Evolutionary conservation across 2,797 vertebrate genomes (phyloP).

Genomic region (Apogon talboti): DNA sequence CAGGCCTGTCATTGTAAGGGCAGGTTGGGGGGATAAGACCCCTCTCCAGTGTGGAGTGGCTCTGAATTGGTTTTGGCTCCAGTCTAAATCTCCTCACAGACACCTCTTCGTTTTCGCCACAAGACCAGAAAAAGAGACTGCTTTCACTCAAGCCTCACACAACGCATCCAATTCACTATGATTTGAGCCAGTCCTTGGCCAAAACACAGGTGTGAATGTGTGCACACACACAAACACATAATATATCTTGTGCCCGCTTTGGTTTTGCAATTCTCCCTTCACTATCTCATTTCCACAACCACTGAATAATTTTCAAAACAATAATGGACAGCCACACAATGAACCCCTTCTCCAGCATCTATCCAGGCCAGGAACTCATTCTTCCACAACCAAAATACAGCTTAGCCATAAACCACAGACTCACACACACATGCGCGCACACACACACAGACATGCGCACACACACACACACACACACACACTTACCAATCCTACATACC

Average conservation of each 20-base stretch:
- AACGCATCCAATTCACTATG: conserved; percentile 65
- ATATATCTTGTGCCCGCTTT: conserved; percentile 7
- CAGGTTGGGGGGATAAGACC: conserved; percentile 74
- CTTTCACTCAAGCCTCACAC: conserved; percentile 65
- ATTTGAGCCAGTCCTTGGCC: conserved; percentile 69
- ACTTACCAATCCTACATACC: conserved; percentile 27
- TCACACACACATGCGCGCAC: conserved; percentile 5
- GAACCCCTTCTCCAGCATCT: conserved; percentile 3
- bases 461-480: conserved; percentile 12
- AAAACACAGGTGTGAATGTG: conserved; percentile 70
- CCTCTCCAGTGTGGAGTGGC: conserved; percentile 77
- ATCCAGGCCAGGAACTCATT: conserved; percentile 39
- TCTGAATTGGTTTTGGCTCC: conserved; percentile 80
- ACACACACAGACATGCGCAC: conserved; percentile 16
- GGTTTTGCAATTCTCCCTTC: conserved; percentile 18
- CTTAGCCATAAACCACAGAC: conserved; percentile 44
- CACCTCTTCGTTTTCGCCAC: conserved; percentile 68
- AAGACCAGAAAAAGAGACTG: conserved; percentile 58
- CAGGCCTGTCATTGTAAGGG: conserved; percentile 59
- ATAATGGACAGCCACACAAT: conserved; percentile 46
- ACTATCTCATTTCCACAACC: conserved; percentile 62
- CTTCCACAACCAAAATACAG: conserved; percentile 48
- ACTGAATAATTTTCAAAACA: conserved; percentile 62
- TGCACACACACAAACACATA: conserved; percentile 20
- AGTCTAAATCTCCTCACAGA: conserved; percentile 78